Evolutionary conservation across 2,113 vertebrate species (phyloP).

Genomic region (Trogon melanurus): DNA sequence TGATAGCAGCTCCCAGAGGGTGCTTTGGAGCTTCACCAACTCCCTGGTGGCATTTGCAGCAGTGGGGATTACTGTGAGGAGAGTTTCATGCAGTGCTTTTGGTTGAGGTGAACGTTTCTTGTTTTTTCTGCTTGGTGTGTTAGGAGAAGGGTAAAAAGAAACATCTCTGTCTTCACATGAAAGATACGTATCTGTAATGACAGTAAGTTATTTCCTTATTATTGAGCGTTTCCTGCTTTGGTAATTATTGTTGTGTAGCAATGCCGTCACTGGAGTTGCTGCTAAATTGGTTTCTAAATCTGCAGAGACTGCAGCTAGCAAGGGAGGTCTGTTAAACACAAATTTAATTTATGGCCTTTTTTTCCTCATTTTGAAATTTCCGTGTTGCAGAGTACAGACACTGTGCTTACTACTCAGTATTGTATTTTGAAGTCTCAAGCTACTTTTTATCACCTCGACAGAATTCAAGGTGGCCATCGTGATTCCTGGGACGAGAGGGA

Average conservation of each 20-base stretch:
- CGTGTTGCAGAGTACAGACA: background rate
- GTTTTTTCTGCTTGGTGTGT: background rate
- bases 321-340: background rate
- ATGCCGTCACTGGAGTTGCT: background rate
- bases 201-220: constrained; percentile 2
- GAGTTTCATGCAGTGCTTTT: background rate
- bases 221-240: background rate
- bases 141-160: background rate
- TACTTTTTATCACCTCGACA: background rate
- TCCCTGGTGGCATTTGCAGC: background rate
- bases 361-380: background rate
- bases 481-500: background rate
- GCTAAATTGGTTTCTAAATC: constrained; percentile 35
- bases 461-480: fast-evolving
- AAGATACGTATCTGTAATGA: background rate
- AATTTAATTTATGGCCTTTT: background rate
- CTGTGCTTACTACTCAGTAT: background rate
- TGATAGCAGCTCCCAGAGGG: background rate
- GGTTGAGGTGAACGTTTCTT: background rate
- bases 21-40: background rate
- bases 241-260: constrained; percentile 29
- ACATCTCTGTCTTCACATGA: background rate
- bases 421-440: background rate
- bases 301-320: constrained; percentile 12
- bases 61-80: background rate